Evolutionary conservation across 1,140 invertebrate species (phyloP), one percentile per base, ranked within the genome.

Genomic region (Brachionus rubens): DNA sequence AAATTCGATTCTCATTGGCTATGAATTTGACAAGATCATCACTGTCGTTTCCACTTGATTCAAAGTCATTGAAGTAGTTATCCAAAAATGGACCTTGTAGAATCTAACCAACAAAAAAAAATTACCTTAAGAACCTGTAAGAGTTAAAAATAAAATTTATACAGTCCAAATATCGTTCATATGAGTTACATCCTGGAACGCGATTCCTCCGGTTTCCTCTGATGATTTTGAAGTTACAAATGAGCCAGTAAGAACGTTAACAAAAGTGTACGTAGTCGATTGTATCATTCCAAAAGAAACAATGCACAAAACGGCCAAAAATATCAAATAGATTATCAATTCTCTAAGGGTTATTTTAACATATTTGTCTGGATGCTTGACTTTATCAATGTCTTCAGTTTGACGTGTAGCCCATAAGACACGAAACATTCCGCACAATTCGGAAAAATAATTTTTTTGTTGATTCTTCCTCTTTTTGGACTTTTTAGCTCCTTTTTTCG

Each of bases 1-100:
- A 82, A 10, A 91, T 79, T 77, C 87, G 86, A 81, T 90, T 90
- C 80, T 90, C 89, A 78, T 88, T 89, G 78, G 82, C 85, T 50
- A 90, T 87, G 77, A 87, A 88, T 24, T 85, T 86, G 72, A 89
- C 87, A 87, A 87, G 88, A 14, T 88, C 89, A 9, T 90, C 81
- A 12, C 85, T 87, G 30, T 87, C 82, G 30, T 88, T 70, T 72
- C 90, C 79, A 14, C 86, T 82, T 5, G 81, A 84, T 77, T 88
- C 85, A 6, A 87, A 90, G 88, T 90, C 77, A 47, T 65, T 59
- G 19, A 36, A 52, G 70, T 67, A 40, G 33, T 72, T 62, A 24
- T 70, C 36, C 65, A 28, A 30, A 70, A 70, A 70, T 24, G 59
- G 59, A 2, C 59, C 59, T 43, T 24, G 24, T 21, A 65, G 16